phyloP scores from a whole-genome alignment of 2,113 vertebrate species.

The Mesembrinibis cayennensis region DNA sequence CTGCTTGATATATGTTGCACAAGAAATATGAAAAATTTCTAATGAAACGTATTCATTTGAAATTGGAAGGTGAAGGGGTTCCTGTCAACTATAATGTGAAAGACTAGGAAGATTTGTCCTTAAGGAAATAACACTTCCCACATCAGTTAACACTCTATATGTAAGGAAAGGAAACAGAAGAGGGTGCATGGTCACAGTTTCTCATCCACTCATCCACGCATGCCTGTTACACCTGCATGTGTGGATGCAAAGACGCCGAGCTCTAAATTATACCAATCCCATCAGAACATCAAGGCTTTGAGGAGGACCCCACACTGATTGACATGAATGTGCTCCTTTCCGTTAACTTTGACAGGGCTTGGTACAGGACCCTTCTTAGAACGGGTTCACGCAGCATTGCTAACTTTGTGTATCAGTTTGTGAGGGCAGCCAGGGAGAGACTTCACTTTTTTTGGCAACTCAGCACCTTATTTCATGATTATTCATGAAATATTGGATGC shows the following conservation, averaged over 20 bases:
- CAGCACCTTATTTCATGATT: background rate
- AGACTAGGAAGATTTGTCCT: constrained; percentile 1
- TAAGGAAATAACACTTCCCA: constrained; percentile 25
- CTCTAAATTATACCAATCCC: background rate
- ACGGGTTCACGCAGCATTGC: background rate
- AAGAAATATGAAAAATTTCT: background rate
- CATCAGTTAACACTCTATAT: background rate
- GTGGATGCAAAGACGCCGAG: background rate
- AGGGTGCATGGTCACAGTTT: background rate
- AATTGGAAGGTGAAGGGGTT: background rate
- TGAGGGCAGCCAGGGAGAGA: background rate
- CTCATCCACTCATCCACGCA: background rate
- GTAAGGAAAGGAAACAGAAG: constrained; percentile 9
- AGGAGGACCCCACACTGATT: accelerated
- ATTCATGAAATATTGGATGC: background rate
- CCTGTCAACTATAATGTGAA: background rate
- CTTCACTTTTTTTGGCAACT: background rate
- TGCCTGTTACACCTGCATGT: background rate
- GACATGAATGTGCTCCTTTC: background rate
- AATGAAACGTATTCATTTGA: background rate
- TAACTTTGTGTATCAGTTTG: background rate
- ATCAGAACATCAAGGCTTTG: background rate
- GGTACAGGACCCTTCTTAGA: background rate
- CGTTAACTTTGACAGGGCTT: background rate
- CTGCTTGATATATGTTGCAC: background rate